Base-by-base conservation (phyloP, 2,113 vertebrate genomes). In the Amia ocellicauda region DNA sequence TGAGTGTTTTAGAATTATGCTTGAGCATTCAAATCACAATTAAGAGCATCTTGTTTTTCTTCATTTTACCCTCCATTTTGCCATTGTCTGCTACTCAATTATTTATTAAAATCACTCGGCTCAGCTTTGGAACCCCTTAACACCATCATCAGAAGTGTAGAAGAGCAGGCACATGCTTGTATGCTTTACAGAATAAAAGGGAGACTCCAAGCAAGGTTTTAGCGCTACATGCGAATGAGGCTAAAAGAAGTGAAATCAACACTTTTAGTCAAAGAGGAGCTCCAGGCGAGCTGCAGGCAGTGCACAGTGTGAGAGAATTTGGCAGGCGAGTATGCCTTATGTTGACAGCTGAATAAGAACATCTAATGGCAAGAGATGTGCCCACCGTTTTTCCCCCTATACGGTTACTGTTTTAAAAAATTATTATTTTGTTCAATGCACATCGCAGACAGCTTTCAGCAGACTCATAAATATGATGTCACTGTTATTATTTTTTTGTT, bases 261-360 rank as follows among this genome's bases (percentile, higher is more conserved):
- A 86, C 89, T 94, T 93, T 94, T 83, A 93, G 91, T 94, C 89
- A 93, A 91, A 96, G 92, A 83, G 80, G 85, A 91, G 94, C 93
- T 98, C 69, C 85, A 85, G 87, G 93, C 86, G 70, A 91, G 93
- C 93, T 94, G 89, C 88, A 94, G 96, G 94, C 90, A 84, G 89
- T 69, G 74, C 80, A 83, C 91, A 89, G 91, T 90, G 71, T 88
- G 88, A 89, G 82, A 85, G 83, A 85, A 83, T 84, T 88, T 90
- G 91, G 91, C 88, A 93, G 86, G 83, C 87, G 86, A 91, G 91
- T 86, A 86, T 74, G 88, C 86, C 90, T 82, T 86, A 89, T 90
- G 89, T 83, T 95, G 93, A 94, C 91, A 94, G 92, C 90, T 91
- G 87, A 89, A 67, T 80, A 86, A 89, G 89, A 91, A 89, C 90